Percentiles rank a stretch among this genome's conserved stretches.
phyloP scores from a whole-genome alignment of 2,888 invertebrate genomes.

The Zaprionus obscuricornis region DNA sequence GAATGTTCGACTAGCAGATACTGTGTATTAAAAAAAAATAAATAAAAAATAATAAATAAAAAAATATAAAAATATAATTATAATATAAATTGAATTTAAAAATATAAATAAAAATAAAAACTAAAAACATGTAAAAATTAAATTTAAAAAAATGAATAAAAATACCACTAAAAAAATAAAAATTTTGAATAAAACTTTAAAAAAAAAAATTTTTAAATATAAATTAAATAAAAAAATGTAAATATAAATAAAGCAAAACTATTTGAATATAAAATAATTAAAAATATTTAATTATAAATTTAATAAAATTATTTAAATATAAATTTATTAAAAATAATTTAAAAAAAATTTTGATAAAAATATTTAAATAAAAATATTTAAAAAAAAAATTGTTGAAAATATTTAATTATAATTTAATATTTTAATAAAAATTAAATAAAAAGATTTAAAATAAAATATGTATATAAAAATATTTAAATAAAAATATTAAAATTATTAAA shows the following conservation, averaged over 20 bases:
- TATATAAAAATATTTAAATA: background rate
- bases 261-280: background rate
- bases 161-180: too few relatives aligned
- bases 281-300: background rate
- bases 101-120: background rate
- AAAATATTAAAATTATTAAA: background rate
- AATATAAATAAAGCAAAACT: background rate
- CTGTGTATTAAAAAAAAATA: background rate
- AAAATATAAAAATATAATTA: background rate
- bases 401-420: background rate
- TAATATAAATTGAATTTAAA: background rate
- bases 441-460: background rate
- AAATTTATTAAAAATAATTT: background rate
- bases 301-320: constrained; percentile 4
- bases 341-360: background rate
- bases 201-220: background rate
- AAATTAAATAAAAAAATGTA: background rate
- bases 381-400: background rate
- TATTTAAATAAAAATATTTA: background rate
- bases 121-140: background rate
- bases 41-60: background rate
- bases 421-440: background rate
- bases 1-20: constrained; percentile 1
- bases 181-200: background rate
- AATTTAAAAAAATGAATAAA: background rate